phyloP scores from a whole-genome alignment of 1,140 invertebrate species.

The Zaprionus ornatus region DNA sequence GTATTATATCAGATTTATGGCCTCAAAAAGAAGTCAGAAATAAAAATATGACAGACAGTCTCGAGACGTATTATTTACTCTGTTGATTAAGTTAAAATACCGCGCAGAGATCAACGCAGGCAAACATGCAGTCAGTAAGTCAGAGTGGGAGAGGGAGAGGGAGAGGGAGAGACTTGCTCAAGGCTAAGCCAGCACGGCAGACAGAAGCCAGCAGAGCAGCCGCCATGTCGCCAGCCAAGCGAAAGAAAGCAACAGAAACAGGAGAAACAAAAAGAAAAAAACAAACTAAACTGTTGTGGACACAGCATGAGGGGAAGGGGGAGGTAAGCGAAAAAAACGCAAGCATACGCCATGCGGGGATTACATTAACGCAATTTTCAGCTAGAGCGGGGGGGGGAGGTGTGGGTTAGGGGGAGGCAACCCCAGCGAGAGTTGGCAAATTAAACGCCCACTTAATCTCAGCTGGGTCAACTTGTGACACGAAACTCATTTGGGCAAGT shows the following conservation, averaged over 20 bases:
- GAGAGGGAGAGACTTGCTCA: constrained; percentile 24
- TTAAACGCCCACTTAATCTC: constrained; percentile 82
- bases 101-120: constrained; percentile 68
- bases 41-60: constrained; percentile 29
- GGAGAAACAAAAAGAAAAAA: constrained; percentile 30
- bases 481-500: constrained; percentile 67
- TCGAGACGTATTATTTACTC: constrained; percentile 74
- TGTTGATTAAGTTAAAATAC: constrained; percentile 81
- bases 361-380: constrained; percentile 78
- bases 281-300: constrained; percentile 43
- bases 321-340: not conserved
- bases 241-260: constrained; percentile 32
- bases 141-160: not conserved
- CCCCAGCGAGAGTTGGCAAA: constrained; percentile 64
- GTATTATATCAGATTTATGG: constrained; percentile 17
- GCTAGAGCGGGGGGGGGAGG: not conserved
- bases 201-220: not conserved
- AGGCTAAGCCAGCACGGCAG: constrained; percentile 31
- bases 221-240: constrained; percentile 31
- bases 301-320: not conserved
- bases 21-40: constrained; percentile 28
- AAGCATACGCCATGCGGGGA: constrained; percentile 59
- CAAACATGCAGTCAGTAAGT: constrained; percentile 49
- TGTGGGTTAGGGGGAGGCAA: constrained; percentile 19
- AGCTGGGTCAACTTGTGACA: constrained; percentile 77